Evolutionary conservation across 2,797 vertebrate genomes (phyloP), one percentile per base, ranked within the genome.

Genomic region (Staurois parvus): DNA sequence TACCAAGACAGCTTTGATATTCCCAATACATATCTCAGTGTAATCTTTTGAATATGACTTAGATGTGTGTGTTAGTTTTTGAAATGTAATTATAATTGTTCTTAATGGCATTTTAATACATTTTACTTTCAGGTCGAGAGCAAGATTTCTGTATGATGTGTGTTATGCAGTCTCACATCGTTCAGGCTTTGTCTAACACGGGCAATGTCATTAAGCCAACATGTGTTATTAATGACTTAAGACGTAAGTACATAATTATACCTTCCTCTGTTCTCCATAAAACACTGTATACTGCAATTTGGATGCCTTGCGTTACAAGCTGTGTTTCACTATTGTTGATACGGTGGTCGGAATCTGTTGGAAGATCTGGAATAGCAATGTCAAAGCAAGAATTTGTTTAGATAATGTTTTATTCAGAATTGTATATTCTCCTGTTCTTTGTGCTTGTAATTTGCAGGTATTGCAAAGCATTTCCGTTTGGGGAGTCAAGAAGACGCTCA

Each of bases 131-230:
- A 99, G 98, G 98, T 95, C 95, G 96, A 0, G 96, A 96, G 68
- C 94, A 97, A 82, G 97, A 96, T 0, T 99, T 99, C 90, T 99
- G 98, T 91, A 99, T 99, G 97, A 98, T 99, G 98, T 99, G 98
- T 83, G 98, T 95, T 0, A 97, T 99, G 98, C 97, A 99, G 90
- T 95, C 97, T 83, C 98, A 99, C 88, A 94, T 98, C 87, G 97
- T 95, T 89, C 97, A 98, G 90, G 97, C 96, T 73, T 96, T 98
- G 84, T 96, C 96, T 75, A 98, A 97, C 90, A 96, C 98, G 79
- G 96, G 96, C 79, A 97, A 96, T 56, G 96, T 98, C 86, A 97
- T 99, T 84, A 99, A 98, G 88, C 98, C 98, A 1, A 96, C 96
- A 0, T 94, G 96, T 79, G 96, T 99, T 89, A 96, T 99, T 89